Percentiles rank a stretch among this genome's conserved stretches.
Evolutionary conservation across 2,888 invertebrate species (phyloP).

Genomic region (Limnephilus marmoratus): DNA sequence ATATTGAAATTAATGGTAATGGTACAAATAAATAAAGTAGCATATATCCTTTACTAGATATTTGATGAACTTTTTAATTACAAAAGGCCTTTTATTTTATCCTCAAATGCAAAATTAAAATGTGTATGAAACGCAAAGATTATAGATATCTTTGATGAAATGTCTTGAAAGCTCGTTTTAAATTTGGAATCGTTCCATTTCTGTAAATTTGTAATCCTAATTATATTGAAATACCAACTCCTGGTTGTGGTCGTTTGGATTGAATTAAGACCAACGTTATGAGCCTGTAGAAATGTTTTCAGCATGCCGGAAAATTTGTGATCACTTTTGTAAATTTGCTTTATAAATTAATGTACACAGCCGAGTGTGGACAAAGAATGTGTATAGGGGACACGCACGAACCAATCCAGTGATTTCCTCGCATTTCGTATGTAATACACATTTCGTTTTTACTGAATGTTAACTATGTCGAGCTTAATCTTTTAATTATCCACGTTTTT

Average conservation of each 20-base stretch:
- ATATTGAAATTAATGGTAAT: no score
- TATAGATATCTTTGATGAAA: no score
- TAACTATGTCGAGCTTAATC: background rate
- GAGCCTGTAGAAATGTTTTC: conserved; percentile 19
- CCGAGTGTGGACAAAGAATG: background rate
- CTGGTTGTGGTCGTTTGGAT: background rate
- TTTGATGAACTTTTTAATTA: no score
- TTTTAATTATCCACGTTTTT: background rate
- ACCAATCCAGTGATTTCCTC: background rate
- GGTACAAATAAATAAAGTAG: no score
- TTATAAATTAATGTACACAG: background rate
- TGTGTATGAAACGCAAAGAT: no score
- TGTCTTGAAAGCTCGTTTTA: background rate
- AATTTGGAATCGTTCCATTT: background rate
- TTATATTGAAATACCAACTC: background rate
- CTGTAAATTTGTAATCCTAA: background rate
- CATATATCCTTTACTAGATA: no score
- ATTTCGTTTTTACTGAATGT: background rate
- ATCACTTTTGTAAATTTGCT: conserved; percentile 1
- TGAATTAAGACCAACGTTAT: conserved; percentile 19
- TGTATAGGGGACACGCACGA: background rate
- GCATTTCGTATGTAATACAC: background rate
- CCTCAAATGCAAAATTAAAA: no score
- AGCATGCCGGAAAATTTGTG: conserved; percentile 27
- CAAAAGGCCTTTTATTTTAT: no score